A percentile compares a stretch with the other conserved stretches of the same genome.
phyloP scores from a whole-genome alignment of 2,797 vertebrate species.

The Melanotaenia parkinsoni region DNA sequence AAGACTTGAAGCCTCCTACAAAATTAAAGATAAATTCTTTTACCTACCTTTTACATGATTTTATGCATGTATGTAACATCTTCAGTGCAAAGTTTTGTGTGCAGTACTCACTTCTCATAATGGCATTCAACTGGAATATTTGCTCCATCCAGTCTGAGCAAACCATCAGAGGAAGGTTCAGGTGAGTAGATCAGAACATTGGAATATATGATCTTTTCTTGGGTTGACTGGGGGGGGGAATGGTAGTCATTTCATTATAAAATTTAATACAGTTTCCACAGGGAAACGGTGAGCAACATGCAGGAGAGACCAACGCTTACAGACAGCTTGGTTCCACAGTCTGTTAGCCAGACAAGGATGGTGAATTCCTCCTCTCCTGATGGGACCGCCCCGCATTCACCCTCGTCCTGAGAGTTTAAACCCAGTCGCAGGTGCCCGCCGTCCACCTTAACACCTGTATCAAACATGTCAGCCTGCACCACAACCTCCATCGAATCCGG shows the following conservation, averaged over 20 bases:
- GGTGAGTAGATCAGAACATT: conserved; percentile 73
- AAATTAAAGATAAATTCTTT: too few relatives aligned
- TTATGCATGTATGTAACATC: too few relatives aligned
- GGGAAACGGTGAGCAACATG: not conserved
- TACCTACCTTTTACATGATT: too few relatives aligned
- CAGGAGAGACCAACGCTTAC: conserved; percentile 52
- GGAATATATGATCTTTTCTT: conserved; percentile 72
- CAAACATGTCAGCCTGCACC: conserved; percentile 73
- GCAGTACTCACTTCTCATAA: conserved; percentile 68
- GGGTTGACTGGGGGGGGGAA: conserved; percentile 58
- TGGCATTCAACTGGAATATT: conserved; percentile 76
- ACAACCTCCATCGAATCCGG: conserved; percentile 68
- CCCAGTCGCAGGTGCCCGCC: conserved; percentile 67
- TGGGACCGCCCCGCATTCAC: conserved; percentile 51
- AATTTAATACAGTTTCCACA: not conserved
- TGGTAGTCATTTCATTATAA: not conserved
- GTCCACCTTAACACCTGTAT: conserved; percentile 58
- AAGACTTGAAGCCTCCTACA: too few relatives aligned
- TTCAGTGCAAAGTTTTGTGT: not conserved
- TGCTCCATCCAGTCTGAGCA: conserved; percentile 63
- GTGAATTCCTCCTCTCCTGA: conserved; percentile 58
- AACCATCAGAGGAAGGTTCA: conserved; percentile 59
- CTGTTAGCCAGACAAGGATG: conserved; percentile 51
- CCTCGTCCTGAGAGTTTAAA: not conserved
- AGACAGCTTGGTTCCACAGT: conserved; percentile 73